Percentiles rank a stretch among this genome's conserved stretches.
phyloP scores from a whole-genome alignment of 2,113 vertebrate genomes.

The Ageneiosus marmoratus region DNA sequence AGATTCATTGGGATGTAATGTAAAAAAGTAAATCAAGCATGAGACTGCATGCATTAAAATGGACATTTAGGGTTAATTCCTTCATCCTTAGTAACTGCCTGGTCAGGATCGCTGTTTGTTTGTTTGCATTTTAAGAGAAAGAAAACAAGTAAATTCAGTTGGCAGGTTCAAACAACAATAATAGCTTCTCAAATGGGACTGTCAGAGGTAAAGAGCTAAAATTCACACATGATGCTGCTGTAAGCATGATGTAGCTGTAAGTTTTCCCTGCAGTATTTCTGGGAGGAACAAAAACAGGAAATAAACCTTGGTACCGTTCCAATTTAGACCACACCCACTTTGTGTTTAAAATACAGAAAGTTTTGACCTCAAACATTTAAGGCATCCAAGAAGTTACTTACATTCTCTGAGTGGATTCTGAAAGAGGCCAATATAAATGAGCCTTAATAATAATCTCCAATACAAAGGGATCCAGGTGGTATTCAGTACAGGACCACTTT shows the following conservation, averaged over 20 bases:
- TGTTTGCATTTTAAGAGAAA: neutral
- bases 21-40: neutral
- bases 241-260: no score
- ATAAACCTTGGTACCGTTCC: neutral
- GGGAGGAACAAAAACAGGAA: neutral
- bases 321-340: neutral
- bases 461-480: slow-evolving; percentile 33
- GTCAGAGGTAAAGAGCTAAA: neutral
- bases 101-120: neutral
- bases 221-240: neutral
- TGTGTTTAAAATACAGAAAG: neutral
- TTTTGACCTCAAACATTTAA: neutral
- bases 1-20: neutral
- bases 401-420: neutral
- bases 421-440: neutral
- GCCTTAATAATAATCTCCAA: slow-evolving; percentile 29
- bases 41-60: neutral
- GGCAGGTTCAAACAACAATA: neutral
- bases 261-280: neutral
- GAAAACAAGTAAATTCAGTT: neutral
- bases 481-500: slow-evolving; percentile 49
- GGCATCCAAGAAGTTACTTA: neutral
- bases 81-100: neutral
- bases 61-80: neutral
- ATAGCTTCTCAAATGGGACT: neutral